phyloP scores from a whole-genome alignment of 2,113 vertebrate species.

The Talpa occidentalis region DNA sequence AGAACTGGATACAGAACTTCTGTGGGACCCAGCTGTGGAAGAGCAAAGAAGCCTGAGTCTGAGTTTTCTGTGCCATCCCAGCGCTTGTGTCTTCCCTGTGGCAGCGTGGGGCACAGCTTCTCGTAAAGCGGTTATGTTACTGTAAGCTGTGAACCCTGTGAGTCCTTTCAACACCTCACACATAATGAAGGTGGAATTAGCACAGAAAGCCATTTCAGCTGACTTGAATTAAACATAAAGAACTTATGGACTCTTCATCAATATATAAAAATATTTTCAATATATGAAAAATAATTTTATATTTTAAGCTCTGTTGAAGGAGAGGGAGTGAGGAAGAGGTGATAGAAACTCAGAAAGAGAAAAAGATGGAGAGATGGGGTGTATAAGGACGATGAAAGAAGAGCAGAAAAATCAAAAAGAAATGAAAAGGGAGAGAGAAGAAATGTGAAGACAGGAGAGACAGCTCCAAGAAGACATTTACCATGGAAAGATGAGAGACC shows the following conservation, averaged over 20 bases:
- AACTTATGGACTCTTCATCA: neutral
- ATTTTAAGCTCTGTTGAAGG: neutral
- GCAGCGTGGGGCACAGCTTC: neutral
- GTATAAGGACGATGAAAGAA: neutral
- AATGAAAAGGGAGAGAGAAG: neutral
- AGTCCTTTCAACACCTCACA: neutral
- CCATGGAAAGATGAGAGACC: neutral
- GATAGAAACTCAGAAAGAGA: neutral
- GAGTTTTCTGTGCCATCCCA: neutral
- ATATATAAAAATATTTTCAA: slow-evolving; percentile 22
- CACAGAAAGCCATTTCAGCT: neutral
- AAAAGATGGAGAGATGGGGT: neutral
- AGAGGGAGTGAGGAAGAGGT: neutral
- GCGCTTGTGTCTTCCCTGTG: neutral
- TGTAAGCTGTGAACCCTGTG: neutral
- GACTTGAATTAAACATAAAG: neutral
- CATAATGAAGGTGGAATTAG: neutral
- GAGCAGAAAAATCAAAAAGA: neutral
- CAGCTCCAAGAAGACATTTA: neutral
- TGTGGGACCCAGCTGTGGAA: neutral
- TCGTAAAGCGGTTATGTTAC: slow-evolving; percentile 23
- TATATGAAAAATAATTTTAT: slow-evolving; percentile 13
- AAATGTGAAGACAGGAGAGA: neutral
- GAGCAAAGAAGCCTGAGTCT: neutral
- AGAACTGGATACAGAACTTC: neutral